Conservation (phyloP, 2,888 invertebrate species). For the Hemistola chrysoprasaria region DNA sequence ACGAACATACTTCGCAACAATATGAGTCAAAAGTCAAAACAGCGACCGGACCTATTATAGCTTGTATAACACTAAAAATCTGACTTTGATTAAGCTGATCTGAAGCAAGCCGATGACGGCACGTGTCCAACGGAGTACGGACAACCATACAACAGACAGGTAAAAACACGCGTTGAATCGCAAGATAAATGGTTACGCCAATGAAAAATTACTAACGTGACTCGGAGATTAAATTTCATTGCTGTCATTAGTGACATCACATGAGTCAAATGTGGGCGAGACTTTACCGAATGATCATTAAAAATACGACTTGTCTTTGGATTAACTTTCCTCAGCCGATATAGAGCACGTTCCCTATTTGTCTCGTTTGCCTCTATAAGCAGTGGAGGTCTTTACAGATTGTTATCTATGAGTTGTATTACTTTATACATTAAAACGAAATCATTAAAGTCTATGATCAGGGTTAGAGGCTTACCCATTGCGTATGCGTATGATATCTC, state of each 20-base stretch:
- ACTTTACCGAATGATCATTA: slow-evolving; percentile 8
- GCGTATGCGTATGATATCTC: neutral
- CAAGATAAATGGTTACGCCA: slow-evolving; percentile 31
- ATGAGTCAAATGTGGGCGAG: slow-evolving; percentile 16
- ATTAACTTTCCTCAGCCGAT: slow-evolving; percentile 27
- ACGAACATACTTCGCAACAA: slow-evolving; percentile 12
- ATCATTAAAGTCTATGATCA: slow-evolving; percentile 23
- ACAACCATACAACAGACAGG: slow-evolving; percentile 20
- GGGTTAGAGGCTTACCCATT: slow-evolving; percentile 22
- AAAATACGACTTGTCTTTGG: slow-evolving; percentile 6
- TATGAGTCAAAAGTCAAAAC: slow-evolving; percentile 14
- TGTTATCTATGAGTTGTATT: slow-evolving; percentile 28
- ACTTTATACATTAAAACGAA: slow-evolving; percentile 27
- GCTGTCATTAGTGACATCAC: slow-evolving; percentile 26
- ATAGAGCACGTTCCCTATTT: slow-evolving; percentile 18
- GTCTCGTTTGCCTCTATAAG: slow-evolving; percentile 17
- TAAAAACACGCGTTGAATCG: slow-evolving; percentile 28
- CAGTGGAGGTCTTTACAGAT: slow-evolving; percentile 21
- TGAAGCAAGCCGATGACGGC: slow-evolving; percentile 23
- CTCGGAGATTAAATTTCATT: slow-evolving; percentile 42
- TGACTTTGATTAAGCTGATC: slow-evolving; percentile 23
- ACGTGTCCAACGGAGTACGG: slow-evolving; percentile 20
- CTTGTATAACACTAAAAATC: slow-evolving; percentile 22
- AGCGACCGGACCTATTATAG: slow-evolving; percentile 8
- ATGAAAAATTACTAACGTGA: slow-evolving; percentile 53